phyloP scores from a whole-genome alignment of 2,113 vertebrate species.

The Psephotus haematonotus region DNA sequence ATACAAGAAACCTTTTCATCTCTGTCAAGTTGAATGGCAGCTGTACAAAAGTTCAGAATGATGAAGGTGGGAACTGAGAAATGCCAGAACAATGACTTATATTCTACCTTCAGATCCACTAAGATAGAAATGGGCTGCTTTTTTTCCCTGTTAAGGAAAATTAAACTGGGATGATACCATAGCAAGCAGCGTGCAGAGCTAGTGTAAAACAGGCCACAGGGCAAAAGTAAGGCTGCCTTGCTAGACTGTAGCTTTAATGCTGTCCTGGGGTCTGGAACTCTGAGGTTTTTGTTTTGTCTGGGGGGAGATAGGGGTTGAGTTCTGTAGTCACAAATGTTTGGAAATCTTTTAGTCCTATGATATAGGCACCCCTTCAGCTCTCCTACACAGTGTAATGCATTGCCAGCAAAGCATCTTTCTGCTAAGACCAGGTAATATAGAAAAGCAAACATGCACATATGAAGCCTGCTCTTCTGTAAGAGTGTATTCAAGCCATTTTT shows the following conservation, averaged over 20 bases:
- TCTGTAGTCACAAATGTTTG: neutral
- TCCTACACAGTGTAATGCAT: neutral
- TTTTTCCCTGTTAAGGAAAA: neutral
- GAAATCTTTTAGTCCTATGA: neutral
- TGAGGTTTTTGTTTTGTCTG: neutral
- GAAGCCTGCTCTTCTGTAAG: neutral
- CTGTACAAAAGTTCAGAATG: neutral
- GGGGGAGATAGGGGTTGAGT: fast-evolving
- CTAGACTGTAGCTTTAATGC: neutral
- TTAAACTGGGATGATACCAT: neutral
- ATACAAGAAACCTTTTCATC: neutral
- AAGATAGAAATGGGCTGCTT: neutral
- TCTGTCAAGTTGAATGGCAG: neutral
- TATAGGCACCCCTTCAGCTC: neutral
- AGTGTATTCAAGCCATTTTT: neutral
- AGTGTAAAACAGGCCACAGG: neutral
- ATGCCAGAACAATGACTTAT: neutral
- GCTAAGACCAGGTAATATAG: neutral
- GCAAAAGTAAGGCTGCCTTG: neutral
- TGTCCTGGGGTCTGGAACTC: neutral
- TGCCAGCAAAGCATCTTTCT: neutral
- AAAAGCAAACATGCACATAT: fast-evolving
- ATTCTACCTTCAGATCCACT: neutral
- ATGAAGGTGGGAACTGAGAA: neutral
- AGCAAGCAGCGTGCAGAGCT: neutral